Evolutionary conservation across 2,888 invertebrate genomes (phyloP), one percentile per base, ranked within the genome.

Genomic region (Drosophila planitibia): DNA sequence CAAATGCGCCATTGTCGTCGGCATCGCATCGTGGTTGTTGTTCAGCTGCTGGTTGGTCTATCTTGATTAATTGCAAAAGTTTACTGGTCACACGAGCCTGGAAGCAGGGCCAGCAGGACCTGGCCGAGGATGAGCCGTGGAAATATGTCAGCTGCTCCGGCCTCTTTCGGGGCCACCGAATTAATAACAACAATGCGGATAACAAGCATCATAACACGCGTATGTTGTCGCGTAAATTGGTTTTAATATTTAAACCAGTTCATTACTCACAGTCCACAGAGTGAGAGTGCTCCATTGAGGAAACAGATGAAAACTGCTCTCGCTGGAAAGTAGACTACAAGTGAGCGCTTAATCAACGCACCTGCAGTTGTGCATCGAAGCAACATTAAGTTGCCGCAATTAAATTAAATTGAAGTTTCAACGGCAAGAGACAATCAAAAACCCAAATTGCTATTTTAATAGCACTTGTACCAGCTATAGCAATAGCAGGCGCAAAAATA

Each of bases 41-140:
- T 70, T 52, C 54, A 57, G 68, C 68, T 70, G 60, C 78, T 71
- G 54, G 64, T 69, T 79, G 70, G 71, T 74, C 90, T 85, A 90
- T 87, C 90, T 85, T 87, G 87, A 87, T 87, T 87, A 87, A 87
- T 87, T 87, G 85, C 89, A 77, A 88, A 87, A 87, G 90, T 87
- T 87, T 90, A 85, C 87, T 70, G 70, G 74, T 47, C 75, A 68
- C 74, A 64, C 57, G 64, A 79, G 67, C 58, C 70, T 70, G 74
- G 60, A 32, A 64, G 60, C 79, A 71, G 64, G 30, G 51, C 67
- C 53, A 47, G 44, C 59, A 28, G 33, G 60, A 59, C 62, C 66
- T 33, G 41, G 4, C 33, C 33, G 28, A 16, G 49, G n/a, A 61
- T 44, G 25, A 41, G 53, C 69, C 89, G 74, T 85, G 88, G 75